phyloP scores from a whole-genome alignment of 2,113 vertebrate genomes.

The Leucopternis melanops region DNA sequence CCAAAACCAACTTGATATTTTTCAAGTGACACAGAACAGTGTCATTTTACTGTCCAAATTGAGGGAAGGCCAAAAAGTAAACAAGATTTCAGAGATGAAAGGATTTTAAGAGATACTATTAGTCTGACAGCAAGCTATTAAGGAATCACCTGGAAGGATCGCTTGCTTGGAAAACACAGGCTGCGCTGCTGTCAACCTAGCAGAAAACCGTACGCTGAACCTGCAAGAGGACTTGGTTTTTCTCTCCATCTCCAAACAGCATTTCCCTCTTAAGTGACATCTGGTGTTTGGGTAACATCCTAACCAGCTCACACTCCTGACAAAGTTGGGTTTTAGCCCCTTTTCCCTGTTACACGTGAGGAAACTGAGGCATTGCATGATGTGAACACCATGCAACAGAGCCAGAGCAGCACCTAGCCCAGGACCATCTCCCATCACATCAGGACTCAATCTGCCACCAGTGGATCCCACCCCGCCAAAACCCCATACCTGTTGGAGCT shows the following conservation, averaged over 20 bases:
- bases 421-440: neutral
- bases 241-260: neutral
- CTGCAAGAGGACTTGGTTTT: neutral
- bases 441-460: neutral
- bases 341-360: neutral
- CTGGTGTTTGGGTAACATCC: rapidly evolving
- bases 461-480: rapidly evolving
- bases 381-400: rapidly evolving
- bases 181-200: too few relatives aligned
- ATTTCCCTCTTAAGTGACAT: neutral
- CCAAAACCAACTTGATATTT: rapidly evolving
- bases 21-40: neutral
- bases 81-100: neutral
- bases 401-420: neutral
- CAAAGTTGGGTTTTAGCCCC: neutral
- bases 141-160: neutral
- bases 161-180: neutral
- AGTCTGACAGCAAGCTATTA: too few relatives aligned
- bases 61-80: neutral
- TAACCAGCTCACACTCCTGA: rapidly evolving
- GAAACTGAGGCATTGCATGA: neutral
- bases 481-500: neutral
- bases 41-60: rapidly evolving
- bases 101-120: neutral
- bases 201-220: neutral